Evolutionary conservation across 2,797 vertebrate genomes (phyloP), one percentile per base, ranked within the genome.

Genomic region (Toxotes lorentzi): DNA sequence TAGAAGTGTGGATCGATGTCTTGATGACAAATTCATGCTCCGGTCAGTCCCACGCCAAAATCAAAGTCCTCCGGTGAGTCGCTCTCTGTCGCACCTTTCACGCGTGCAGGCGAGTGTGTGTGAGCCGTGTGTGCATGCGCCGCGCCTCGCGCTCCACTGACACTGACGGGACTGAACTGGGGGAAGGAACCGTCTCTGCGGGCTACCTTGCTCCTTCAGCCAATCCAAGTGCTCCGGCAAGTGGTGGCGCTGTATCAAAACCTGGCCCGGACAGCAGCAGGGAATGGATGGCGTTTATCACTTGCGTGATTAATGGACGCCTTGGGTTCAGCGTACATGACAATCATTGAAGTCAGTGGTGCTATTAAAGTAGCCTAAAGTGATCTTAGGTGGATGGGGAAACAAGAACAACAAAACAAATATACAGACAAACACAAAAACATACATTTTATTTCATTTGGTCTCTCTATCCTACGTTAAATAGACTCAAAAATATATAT

Each of bases 161-260:
- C 90, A 86, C 92, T 92, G 91, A 82, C 84, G 74, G 89, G 88
- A 90, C 80, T 85, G 88, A 87, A 75, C 70, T 82, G 64, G 73
- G 30, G 53, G 38, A 14, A 73, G 86, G 83, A 89, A 85, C 89
- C 5, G 89, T 84, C 89, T 87, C 92, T 80, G 81, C 87, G 90
- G 88, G 90, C 88, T 81, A 91, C 93, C 92, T 90, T 87, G 78
- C 86, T 90, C 82, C 92, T 89, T 34, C 87, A 93, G 89, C 94
- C 95, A 96, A 94, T 95, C 94, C 92, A 91, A 90, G 89, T 24
- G 84, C 92, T 81, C 85, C 84, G 79, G 85, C 82, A 72, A 83
- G 91, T 73, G 79, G 83, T 53, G 85, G 92, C 81, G 89, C 82
- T 88, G 75, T 21, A 58, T 48, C 81, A 95, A 96, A 94, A 94